These are phyloP conservation scores for Tokudaia muenninki DNA, from an alignment of 2,797 vertebrate species.

Conservation along the genomic window DNA sequence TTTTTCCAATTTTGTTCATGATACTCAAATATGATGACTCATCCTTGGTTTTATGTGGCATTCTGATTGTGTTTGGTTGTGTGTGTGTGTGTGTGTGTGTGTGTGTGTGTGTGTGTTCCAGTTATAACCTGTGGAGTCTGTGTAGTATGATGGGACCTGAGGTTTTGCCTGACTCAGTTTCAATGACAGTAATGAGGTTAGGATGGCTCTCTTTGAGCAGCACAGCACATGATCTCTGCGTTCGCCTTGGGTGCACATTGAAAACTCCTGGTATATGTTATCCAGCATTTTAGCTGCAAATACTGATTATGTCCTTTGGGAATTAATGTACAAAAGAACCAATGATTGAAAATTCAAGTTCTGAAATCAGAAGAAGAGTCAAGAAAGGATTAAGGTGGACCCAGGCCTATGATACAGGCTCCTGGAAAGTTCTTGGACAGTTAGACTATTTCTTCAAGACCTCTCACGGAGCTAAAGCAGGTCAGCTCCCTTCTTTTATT, in stretches of 20 bases:
- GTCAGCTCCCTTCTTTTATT: no score
- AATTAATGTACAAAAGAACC: not conserved
- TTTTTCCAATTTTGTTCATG: not conserved
- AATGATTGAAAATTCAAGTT: not conserved
- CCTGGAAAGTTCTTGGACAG: not conserved
- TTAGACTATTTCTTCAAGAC: not conserved
- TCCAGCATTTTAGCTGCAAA: not conserved
- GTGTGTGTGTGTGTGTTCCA: not conserved
- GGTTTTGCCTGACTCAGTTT: not conserved
- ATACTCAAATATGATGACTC: no score
- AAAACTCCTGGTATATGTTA: not conserved
- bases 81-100: no score
- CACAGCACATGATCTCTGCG: not conserved
- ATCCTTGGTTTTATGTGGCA: not conserved
- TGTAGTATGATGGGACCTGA: not conserved
- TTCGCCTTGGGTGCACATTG: not conserved
- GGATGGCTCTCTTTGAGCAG: not conserved
- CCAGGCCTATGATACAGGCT: not conserved
- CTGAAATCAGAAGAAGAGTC: not conserved
- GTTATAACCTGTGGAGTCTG: not conserved
- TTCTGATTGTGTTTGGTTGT: not conserved
- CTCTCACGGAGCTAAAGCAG: not conserved
- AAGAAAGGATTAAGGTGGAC: not conserved
- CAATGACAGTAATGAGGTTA: not conserved
- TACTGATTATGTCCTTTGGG: not conserved